phyloP scores from a whole-genome alignment of 2,888 invertebrate genomes.

The Sericinus montela region DNA sequence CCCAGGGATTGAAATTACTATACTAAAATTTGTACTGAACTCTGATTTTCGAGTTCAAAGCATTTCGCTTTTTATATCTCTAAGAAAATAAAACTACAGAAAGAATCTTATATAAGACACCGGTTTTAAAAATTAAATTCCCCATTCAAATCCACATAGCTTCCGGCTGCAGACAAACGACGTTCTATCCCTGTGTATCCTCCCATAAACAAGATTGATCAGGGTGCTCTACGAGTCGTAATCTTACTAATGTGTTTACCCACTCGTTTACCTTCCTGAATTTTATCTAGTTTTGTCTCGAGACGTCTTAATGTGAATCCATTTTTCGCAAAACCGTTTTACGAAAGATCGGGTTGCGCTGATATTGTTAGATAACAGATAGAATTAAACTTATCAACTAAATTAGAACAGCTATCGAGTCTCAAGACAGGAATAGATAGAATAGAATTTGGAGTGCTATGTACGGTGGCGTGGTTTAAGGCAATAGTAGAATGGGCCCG shows the following conservation, averaged over 20 bases:
- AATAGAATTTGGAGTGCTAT: too few species aligned
- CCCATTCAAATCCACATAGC: neutral
- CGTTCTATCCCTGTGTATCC: slow-evolving; percentile 9
- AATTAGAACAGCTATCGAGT: neutral
- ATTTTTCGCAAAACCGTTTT: slow-evolving; percentile 35
- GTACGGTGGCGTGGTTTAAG: too few species aligned
- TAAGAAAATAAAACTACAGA: too few species aligned
- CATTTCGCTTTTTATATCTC: too few species aligned
- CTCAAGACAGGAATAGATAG: neutral
- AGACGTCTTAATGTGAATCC: slow-evolving; percentile 45
- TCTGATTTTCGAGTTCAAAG: too few species aligned
- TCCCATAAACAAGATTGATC: slow-evolving; percentile 50
- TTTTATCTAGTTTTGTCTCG: slow-evolving; percentile 43
- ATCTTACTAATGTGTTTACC: slow-evolving; percentile 69
- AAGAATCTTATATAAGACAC: too few species aligned
- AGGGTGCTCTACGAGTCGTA: slow-evolving; percentile 38
- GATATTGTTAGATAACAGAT: slow-evolving; percentile 61
- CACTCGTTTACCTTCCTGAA: slow-evolving; percentile 54
- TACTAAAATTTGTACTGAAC: too few species aligned
- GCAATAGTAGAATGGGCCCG: too few species aligned
- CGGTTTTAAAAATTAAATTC: neutral
- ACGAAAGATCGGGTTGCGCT: slow-evolving; percentile 37
- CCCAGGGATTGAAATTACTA: too few species aligned
- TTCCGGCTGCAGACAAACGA: neutral
- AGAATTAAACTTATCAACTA: slow-evolving; percentile 24